Base-by-base conservation (phyloP, 2,888 invertebrate species). In the Latrodectus elegans region DNA sequence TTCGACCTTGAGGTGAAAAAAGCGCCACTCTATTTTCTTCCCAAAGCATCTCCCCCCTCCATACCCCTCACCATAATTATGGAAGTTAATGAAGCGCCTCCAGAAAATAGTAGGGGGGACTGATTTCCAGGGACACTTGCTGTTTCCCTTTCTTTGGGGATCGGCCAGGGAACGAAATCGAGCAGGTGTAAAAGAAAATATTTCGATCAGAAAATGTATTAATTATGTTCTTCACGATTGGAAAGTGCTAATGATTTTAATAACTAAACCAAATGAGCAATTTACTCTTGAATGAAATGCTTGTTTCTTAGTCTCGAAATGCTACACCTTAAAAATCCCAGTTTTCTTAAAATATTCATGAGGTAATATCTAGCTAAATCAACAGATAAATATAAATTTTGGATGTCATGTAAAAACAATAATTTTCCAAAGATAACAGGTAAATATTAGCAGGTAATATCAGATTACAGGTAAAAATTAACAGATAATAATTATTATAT, bases 51-150 rank as follows among this genome's bases (percentile, higher is more conserved):
- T 55, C 17, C 51, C 17, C 53, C 67, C 67, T 53, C 12, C 51
- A 22, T 14, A 51, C 64, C 15, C 22, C 74, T 49, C 10, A 49
- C 49, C 60, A 64, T 76, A 76, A 83, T 83, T 83, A 83, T 77
- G 26, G 60, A 15, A 52, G 60, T 70, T 83, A 83, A 83, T 77
- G 83, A 83, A 83, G 83, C 76, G 71, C 51, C 74, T 68, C 26
- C 60, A 49, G 67, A 74, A 53, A 67, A 75, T 53, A 22, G 22
- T 22, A 74, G 67, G 38, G 52, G 26, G 64, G 52, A 14, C 26
- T 77, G 65, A 26, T 74, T 78, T 68, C 12, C 53, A 49, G 70
- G 71, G 67, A 68, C 51, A 38, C 6, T 38, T 38, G 38, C 38
- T 38, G 6, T 51, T 49, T 51, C 51, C 11, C 55, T 22, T 53